phyloP scores from a whole-genome alignment of 2,113 vertebrate genomes.

The Xenopus tropicalis region DNA sequence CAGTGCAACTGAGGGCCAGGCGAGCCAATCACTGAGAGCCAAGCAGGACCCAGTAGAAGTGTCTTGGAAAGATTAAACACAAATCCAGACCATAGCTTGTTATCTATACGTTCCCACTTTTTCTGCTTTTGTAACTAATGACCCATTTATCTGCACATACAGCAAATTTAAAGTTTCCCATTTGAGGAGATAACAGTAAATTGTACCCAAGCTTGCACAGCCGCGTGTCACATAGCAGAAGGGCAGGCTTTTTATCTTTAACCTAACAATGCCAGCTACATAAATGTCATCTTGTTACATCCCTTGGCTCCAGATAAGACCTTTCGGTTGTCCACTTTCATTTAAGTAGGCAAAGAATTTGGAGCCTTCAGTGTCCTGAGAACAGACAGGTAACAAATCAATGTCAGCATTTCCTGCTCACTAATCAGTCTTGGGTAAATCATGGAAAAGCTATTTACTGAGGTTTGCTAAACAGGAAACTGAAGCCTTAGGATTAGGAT shows the following conservation, averaged over 20 bases:
- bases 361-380: slow-evolving; percentile 1
- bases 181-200: neutral
- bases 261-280: slow-evolving; percentile 26
- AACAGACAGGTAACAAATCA: slow-evolving; percentile 30
- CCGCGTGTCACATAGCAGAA: slow-evolving; percentile 1
- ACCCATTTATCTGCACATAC: neutral
- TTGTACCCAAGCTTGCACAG: neutral
- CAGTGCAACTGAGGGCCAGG: neutral
- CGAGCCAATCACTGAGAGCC: no score
- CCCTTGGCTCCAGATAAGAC: slow-evolving; percentile 18
- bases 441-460: slow-evolving; percentile 22
- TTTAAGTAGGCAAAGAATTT: slow-evolving; percentile 19
- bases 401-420: slow-evolving; percentile 11
- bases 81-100: no score
- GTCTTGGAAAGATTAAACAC: no score
- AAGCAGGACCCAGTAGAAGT: no score
- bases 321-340: slow-evolving; percentile 29
- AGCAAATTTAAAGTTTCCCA: neutral
- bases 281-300: slow-evolving; percentile 30
- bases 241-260: slow-evolving; percentile 23
- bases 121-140: neutral
- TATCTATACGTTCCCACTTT: no score
- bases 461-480: neutral
- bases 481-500: neutral
- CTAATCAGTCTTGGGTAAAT: slow-evolving; percentile 35